These are phyloP conservation scores for Glossophaga mutica DNA, from an alignment of 2,797 vertebrate genomes.

Conservation along the genomic window DNA sequence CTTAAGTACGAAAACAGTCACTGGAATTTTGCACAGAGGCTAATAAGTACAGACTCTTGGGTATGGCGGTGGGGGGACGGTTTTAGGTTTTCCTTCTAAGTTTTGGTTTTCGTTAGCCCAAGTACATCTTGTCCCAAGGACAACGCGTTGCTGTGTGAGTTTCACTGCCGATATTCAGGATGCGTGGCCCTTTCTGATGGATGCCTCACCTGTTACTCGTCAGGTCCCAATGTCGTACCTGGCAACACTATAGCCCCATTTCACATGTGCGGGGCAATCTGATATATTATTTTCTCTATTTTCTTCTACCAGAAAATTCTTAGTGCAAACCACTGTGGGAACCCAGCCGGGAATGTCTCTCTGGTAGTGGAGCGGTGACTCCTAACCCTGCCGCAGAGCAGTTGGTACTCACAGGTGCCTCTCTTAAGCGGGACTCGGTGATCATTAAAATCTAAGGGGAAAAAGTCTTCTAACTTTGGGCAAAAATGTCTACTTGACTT, in stretches of 20 bases:
- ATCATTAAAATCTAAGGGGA: background rate
- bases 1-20: background rate
- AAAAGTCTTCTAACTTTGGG: background rate
- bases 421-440: background rate
- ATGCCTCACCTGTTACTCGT: background rate
- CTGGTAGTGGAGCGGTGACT: background rate
- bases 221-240: background rate
- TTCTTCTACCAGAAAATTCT: background rate
- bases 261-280: background rate
- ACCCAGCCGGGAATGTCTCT: background rate
- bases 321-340: background rate
- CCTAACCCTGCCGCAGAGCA: background rate
- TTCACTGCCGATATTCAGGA: background rate
- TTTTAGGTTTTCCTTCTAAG: constrained; percentile 17
- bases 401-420: background rate
- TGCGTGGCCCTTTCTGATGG: background rate
- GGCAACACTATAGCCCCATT: background rate
- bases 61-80: background rate
- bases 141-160: background rate
- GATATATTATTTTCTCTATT: background rate
- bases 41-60: background rate
- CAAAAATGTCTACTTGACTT: background rate
- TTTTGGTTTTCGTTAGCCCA: constrained; percentile 32
- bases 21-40: background rate
- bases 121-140: background rate